A percentile compares a stretch with the other conserved stretches of the same genome.
These are phyloP conservation scores for Antigone vipio DNA, from an alignment of 2,113 vertebrate genomes.

Conservation along the genomic window DNA sequence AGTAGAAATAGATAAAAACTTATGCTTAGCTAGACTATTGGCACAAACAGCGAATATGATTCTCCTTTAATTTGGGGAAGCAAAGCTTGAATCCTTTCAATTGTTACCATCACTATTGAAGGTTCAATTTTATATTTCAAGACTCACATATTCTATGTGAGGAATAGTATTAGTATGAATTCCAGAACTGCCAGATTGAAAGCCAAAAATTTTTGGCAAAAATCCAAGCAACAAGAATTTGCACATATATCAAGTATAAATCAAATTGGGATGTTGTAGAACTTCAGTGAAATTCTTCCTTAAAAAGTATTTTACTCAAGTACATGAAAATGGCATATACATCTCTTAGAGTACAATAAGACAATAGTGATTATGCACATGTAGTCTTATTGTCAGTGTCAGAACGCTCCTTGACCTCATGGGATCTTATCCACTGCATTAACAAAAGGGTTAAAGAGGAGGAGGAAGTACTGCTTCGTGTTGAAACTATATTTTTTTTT, in stretches of 20 bases:
- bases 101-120: not conserved
- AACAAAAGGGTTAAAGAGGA: not conserved
- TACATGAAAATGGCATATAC: not conserved
- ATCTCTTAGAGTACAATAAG: not conserved
- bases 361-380: not conserved
- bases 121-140: not conserved
- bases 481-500: not conserved
- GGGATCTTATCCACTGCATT: not conserved
- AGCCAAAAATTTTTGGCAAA: not conserved
- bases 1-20: not conserved
- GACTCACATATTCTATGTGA: not conserved
- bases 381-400: not conserved
- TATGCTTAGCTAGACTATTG: not conserved
- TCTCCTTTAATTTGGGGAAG: not conserved
- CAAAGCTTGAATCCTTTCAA: not conserved
- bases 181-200: not conserved
- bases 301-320: not conserved
- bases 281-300: not conserved
- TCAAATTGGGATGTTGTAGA: not conserved
- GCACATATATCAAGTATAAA: not conserved
- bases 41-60: not conserved
- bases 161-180: not conserved
- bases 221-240: not conserved
- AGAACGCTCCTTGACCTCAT: not conserved
- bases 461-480: not conserved